phyloP scores from a whole-genome alignment of 2,888 invertebrate species.

The Gastrophysa polygoni region DNA sequence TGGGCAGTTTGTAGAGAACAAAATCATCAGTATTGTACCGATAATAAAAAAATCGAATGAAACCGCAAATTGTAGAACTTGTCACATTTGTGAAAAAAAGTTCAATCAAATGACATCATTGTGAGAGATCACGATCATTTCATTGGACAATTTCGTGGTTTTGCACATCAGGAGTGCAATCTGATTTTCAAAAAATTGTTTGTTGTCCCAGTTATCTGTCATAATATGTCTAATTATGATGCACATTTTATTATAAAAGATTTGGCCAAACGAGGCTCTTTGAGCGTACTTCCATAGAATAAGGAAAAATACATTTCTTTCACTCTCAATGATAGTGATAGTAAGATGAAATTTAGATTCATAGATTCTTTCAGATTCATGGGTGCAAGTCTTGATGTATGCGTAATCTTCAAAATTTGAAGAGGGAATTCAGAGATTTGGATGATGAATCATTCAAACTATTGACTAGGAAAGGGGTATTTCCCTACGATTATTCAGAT shows the following conservation, averaged over 20 bases:
- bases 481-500: too few species aligned
- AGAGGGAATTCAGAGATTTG: too few species aligned
- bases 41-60: too few species aligned
- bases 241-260: too few species aligned
- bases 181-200: not conserved
- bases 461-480: too few species aligned
- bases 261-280: not conserved
- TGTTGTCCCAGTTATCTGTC: not conserved
- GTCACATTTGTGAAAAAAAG: too few species aligned
- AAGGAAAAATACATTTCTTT: not conserved
- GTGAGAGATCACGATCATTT: not conserved
- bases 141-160: not conserved
- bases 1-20: too few species aligned
- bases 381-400: slow-evolving; percentile 41
- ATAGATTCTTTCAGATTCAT: slow-evolving; percentile 47
- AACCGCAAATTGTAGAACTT: too few species aligned
- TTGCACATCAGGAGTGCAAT: not conserved
- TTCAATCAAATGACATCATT: not conserved
- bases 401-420: too few species aligned
- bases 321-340: slow-evolving; percentile 7
- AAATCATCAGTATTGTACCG: too few species aligned
- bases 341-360: slow-evolving; percentile 23
- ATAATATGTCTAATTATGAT: not conserved
- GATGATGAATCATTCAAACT: too few species aligned
- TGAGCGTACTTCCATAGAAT: not conserved